Evolutionary conservation across 2,113 vertebrate species (phyloP).

Genomic region (Vimba vimba): DNA sequence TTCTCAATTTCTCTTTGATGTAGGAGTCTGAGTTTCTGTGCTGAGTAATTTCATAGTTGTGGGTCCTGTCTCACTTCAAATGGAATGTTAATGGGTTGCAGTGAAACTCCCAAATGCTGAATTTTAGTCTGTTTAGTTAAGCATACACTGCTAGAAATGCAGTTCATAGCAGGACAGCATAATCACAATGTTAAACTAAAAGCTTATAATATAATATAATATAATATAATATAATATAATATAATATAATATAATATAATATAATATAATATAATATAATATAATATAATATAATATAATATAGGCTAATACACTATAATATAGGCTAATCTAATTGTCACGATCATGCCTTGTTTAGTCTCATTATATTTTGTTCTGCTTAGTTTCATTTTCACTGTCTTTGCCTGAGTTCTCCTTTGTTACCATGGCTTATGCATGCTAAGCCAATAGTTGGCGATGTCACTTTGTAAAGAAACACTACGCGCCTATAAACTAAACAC

Average conservation of each 20-base stretch:
- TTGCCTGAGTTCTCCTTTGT: too few species aligned
- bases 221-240: not conserved
- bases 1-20: slow-evolving; percentile 48
- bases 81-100: not conserved
- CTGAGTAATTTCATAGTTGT: not conserved
- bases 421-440: too few species aligned
- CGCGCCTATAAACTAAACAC: too few species aligned
- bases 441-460: too few species aligned
- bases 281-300: not conserved
- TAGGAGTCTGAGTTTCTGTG: not conserved
- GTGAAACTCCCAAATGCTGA: not conserved
- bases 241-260: not conserved
- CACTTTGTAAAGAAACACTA: too few species aligned
- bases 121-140: not conserved
- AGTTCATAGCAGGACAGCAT: not conserved
- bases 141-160: not conserved
- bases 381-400: too few species aligned
- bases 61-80: not conserved
- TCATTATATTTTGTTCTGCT: too few species aligned
- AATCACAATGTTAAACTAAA: not conserved
- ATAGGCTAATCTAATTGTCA: too few species aligned
- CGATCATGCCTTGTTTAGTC: too few species aligned
- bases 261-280: not conserved
- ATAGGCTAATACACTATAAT: too few species aligned
- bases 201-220: not conserved